Evolutionary conservation across 2,797 vertebrate genomes (phyloP), one percentile per base, ranked within the genome.

Genomic region (Xiphorhynchus erythropygius): DNA sequence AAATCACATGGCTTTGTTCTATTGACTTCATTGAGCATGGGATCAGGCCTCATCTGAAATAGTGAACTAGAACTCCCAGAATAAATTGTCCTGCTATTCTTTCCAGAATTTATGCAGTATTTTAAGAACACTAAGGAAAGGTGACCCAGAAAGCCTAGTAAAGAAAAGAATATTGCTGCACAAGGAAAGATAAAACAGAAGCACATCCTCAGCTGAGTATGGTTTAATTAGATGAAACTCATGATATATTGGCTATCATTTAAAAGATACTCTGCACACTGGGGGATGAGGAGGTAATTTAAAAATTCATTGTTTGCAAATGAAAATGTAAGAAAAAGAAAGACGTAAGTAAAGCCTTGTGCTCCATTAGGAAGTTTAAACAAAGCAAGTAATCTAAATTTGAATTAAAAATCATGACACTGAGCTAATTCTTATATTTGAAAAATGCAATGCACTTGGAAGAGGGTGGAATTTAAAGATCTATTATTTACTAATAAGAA

Each of bases 401-500:
- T 86, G 55, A 19, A 35, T 85, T 89, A 52, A 70, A 91, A 96
- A 73, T 60, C 74, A n/a, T 47, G 67, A 88, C 70, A 67, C 27
- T 60, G 37, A 79, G 33, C 60, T 81, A 79, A 94, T 84, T 28
- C n/a, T 78, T 91, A 37, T 63, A 63, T 76, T 63, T 84, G 39
- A 93, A 79, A 94, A 79, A 60, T 14, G 17, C 1, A 30, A 42
- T 63, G 35, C 8, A 62, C 24, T 62, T 75, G 55, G 30, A 87
- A 82, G 11, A 79, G 16, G 28, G 2, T 85, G 28, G 53, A 89
- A 85, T 91, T 50, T 70, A 87, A 65, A 81, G 42, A 62, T 63
- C 65, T 77, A 11, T 82, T 85, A 63, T 89, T 91, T 94, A 73
- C 62, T 91, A 69, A 91, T 88, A 65, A 75, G 57, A 89, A 68